Evolutionary conservation across 2,888 invertebrate genomes (phyloP), one percentile per base, ranked within the genome.

Genomic region (Yponomeuta cagnagella): DNA sequence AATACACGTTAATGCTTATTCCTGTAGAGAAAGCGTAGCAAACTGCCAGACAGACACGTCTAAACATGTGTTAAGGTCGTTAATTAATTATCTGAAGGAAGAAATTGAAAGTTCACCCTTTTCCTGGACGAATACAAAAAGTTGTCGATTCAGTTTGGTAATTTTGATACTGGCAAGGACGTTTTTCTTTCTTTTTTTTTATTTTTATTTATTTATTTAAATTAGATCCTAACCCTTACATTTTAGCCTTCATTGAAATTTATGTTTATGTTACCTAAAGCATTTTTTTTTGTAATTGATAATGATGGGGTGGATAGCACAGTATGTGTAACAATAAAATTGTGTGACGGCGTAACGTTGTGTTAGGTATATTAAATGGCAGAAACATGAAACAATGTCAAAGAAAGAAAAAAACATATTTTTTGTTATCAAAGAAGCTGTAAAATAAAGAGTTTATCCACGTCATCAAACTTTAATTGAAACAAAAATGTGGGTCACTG

Each of bases 31-130:
- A 92, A 92, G 91, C 91, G 91, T 91, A 88, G 86, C 90, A 86
- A 89, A 89, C 80, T 75, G 74, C 78, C 79, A 80, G 71, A 71
- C 72, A 74, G 66, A 70, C 58, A 72, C 77, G 81, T 87, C 85
- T 79, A 90, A 90, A 89, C 91, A 92, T 92, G 83, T 92, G 91
- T 86, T 87, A 79, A 77, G 82, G 79, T 82, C 86, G 87, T 90
- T 90, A 89, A 89, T 90, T 88, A 86, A 77, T 76, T 68, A 58
- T 69, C 15, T 52, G 52, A 33, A 43, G 23, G 75, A 82, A 83
- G 85, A 91, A 90, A 91, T 89, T 89, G 90, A 91, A 91, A 90
- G 90, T 88, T 83, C 81, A 83, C 83, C 86, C 81, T 83, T 33
- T 83, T 79, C 74, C 76, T 76, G 76, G 52, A 33, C 3, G 52